These are phyloP conservation scores for Papilio demoleus DNA, from an alignment of 2,888 invertebrate species.

Conservation along the genomic window DNA sequence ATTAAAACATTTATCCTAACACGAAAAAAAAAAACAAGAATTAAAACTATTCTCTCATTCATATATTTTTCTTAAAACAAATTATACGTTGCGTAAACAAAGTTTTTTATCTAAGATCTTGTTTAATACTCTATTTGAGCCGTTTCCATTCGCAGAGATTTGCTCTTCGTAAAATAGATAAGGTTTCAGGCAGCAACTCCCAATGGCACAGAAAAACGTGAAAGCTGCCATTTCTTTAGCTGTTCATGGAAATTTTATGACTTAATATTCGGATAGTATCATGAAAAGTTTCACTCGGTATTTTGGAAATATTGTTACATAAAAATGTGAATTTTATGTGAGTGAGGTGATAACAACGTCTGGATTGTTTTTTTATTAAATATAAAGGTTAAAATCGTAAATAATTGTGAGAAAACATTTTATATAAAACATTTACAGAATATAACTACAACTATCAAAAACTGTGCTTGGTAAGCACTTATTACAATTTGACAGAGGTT, in stretches of 20 bases:
- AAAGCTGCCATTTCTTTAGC: neutral
- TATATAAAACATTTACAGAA: too few species aligned
- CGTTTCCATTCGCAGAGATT: constrained; percentile 13
- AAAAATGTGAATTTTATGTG: neutral
- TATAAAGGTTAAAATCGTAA: neutral
- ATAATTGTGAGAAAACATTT: neutral
- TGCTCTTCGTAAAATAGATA: constrained; percentile 18
- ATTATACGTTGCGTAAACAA: constrained; percentile 2
- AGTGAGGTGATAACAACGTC: neutral
- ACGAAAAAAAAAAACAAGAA: too few species aligned
- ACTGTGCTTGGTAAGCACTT: too few species aligned
- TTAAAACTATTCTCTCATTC: too few species aligned
- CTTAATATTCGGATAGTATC: constrained; percentile 6
- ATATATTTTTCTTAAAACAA: too few species aligned
- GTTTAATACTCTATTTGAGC: constrained; percentile 7
- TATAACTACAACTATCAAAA: too few species aligned
- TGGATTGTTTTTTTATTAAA: neutral
- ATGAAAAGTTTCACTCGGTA: neutral
- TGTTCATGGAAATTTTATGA: constrained; percentile 20
- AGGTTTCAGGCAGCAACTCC: constrained; percentile 8
- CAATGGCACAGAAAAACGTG: constrained; percentile 8
- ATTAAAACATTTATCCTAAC: too few species aligned
- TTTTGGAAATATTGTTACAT: constrained; percentile 2
- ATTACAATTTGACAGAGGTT: too few species aligned
- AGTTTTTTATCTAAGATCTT: neutral